Conservation (phyloP, 2,797 vertebrate species). For the Sebastes hubbsi region DNA sequence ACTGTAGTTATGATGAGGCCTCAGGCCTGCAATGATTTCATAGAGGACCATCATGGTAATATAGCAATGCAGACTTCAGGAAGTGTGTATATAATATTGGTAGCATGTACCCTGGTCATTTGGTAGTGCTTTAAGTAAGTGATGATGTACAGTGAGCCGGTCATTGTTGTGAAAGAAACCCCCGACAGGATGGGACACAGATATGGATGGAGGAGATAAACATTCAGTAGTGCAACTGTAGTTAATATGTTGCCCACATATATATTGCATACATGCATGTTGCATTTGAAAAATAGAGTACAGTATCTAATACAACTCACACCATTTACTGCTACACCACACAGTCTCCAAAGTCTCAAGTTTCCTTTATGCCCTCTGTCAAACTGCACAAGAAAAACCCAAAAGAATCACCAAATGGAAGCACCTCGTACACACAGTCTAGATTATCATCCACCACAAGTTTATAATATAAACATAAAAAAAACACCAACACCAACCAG, state of each 20-base stretch:
- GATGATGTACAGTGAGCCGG: no score
- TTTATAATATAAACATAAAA: neutral
- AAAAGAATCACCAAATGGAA: constrained; percentile 15
- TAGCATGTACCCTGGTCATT: neutral
- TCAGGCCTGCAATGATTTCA: neutral
- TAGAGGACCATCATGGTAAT: neutral
- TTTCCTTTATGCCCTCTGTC: neutral
- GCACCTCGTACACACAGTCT: neutral
- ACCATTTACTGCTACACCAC: neutral
- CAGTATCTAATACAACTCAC: neutral
- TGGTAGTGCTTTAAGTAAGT: neutral
- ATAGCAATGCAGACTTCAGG: neutral
- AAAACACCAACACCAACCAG: neutral
- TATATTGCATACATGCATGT: neutral
- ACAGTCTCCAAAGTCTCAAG: neutral
- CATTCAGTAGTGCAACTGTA: constrained; percentile 10
- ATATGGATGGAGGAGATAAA: constrained; percentile 18
- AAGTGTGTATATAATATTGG: neutral
- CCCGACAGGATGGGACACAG: no score
- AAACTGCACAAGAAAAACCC: neutral
- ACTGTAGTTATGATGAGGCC: neutral
- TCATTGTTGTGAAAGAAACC: no score
- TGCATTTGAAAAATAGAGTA: neutral
- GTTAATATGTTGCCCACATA: neutral
- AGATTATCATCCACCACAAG: neutral